phyloP scores from a whole-genome alignment of 2,888 invertebrate species.

The Thymelicus acteon region DNA sequence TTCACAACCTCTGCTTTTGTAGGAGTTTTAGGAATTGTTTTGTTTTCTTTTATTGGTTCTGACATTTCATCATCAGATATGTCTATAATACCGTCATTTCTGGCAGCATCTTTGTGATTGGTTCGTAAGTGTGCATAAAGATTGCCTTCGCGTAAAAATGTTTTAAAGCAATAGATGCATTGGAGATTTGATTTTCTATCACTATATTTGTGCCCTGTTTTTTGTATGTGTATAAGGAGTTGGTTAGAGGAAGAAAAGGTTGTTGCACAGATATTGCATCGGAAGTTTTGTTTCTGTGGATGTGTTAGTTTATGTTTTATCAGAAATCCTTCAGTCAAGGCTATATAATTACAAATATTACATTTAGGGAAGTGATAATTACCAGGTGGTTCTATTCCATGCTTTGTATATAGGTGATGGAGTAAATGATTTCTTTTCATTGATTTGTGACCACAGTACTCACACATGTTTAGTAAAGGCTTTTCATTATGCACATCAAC shows the following conservation, averaged over 20 bases:
- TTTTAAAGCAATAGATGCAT: slow-evolving; percentile 91
- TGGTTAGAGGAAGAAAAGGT: slow-evolving; percentile 73
- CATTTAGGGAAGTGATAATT: slow-evolving; percentile 92
- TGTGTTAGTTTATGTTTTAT: slow-evolving; percentile 89
- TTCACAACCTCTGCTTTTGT: slow-evolving; percentile 54
- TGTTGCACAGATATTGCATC: slow-evolving; percentile 84
- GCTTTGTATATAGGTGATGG: slow-evolving; percentile 92
- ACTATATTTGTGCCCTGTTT: slow-evolving; percentile 81
- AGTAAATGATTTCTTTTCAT: slow-evolving; percentile 89
- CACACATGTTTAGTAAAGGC: slow-evolving; percentile 91
- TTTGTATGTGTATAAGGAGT: slow-evolving; percentile 81
- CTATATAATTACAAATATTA: slow-evolving; percentile 89
- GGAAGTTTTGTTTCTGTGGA: slow-evolving; percentile 71
- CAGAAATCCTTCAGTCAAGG: slow-evolving; percentile 89
- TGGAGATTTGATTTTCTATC: slow-evolving; percentile 78
- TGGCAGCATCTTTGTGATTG: slow-evolving; percentile 87
- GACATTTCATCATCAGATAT: slow-evolving; percentile 78
- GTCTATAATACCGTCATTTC: slow-evolving; percentile 87
- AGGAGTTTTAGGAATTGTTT: slow-evolving; percentile 51
- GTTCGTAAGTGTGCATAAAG: slow-evolving; percentile 89
- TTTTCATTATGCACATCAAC: slow-evolving; percentile 92
- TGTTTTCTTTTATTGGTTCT: slow-evolving; percentile 41
- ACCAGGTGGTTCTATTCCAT: slow-evolving; percentile 89
- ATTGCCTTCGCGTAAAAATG: slow-evolving; percentile 88
- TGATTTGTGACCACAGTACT: slow-evolving; percentile 93